Evolutionary conservation across 2,888 invertebrate genomes (phyloP), one percentile per base, ranked within the genome.

Genomic region (Heteromurus nitidus): DNA sequence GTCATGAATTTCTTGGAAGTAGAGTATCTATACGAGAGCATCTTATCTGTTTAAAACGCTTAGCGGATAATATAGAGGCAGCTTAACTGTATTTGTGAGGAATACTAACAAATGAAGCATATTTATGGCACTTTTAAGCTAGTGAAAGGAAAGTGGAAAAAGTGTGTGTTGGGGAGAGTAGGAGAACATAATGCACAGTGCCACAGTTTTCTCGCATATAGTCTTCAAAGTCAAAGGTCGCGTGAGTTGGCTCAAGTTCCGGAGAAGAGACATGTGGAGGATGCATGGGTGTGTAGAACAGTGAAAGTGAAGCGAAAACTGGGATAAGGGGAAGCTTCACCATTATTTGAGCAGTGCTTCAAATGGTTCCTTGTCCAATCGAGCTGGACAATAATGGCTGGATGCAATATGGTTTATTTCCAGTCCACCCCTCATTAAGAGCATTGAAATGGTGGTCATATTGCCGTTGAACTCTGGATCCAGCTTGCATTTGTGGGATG

Each of bases 151-250:
- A n/a, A 24, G 9, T 11, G 3, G 3, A 24, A 3, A 26, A 26
- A 2, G 7, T 55, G 13, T 28, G 28, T 55, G 7, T 55, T n/a
- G n/a, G n/a, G n/a, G n/a, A n/a, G n/a, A n/a, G n/a, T n/a, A n/a
- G n/a, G n/a, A n/a, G n/a, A n/a, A n/a, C n/a, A n/a, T n/a, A 20
- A 55, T 24, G 20, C 22, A 16, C 28, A 28, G 9, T 11, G 18
- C 50, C 13, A 11, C 11, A 28, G 24, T 58, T 28, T 28, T 58
- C 58, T 28, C 28, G 13, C 11, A 9, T 24, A 22, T 28, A 26
- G 58, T 2, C 28, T 28, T 58, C 58, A 3, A 36, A 64, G 62
- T 64, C 62, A 64, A 36, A 64, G 62, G 62, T 64, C 62, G 62
- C 36, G 62, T 64, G 62, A 64, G 62, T 64, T 36, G 31, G 31